Evolutionary conservation across 2,888 invertebrate species (phyloP).

Genomic region (Tiliacea citrago): DNA sequence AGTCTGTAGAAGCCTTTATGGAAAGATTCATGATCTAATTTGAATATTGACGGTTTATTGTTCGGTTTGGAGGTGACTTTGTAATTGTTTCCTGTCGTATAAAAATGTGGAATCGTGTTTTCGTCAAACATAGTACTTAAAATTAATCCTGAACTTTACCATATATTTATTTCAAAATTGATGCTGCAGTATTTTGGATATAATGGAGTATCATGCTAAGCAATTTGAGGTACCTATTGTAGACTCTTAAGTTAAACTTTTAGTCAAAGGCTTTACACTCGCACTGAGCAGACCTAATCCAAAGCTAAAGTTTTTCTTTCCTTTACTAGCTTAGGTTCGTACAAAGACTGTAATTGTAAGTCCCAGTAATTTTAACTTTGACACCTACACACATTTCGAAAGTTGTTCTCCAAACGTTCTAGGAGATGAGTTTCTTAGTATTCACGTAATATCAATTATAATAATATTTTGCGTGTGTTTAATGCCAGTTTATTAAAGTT

Average conservation of each 20-base stretch:
- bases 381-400: constrained; percentile 7
- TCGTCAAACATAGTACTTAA: too few relatives aligned
- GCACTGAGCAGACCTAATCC: constrained; percentile 9
- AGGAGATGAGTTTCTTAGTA: not conserved
- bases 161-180: too few relatives aligned
- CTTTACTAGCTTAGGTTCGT: constrained; percentile 7
- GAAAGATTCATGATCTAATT: too few relatives aligned
- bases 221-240: too few relatives aligned
- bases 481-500: not conserved
- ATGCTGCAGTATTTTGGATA: too few relatives aligned
- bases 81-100: too few relatives aligned
- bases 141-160: too few relatives aligned
- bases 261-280: constrained; percentile 30
- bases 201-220: too few relatives aligned
- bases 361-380: constrained; percentile 13
- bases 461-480: not conserved
- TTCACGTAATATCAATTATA: not conserved
- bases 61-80: too few relatives aligned
- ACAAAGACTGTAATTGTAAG: constrained; percentile 15
- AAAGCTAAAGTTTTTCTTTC: constrained; percentile 36
- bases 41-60: too few relatives aligned
- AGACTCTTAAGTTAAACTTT: constrained; percentile 17
- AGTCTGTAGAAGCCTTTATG: too few relatives aligned
- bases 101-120: too few relatives aligned
- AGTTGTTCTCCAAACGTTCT: not conserved